Conservation (phyloP, 1,140 invertebrate genomes). For the Caenorhabditis brenneri region DNA sequence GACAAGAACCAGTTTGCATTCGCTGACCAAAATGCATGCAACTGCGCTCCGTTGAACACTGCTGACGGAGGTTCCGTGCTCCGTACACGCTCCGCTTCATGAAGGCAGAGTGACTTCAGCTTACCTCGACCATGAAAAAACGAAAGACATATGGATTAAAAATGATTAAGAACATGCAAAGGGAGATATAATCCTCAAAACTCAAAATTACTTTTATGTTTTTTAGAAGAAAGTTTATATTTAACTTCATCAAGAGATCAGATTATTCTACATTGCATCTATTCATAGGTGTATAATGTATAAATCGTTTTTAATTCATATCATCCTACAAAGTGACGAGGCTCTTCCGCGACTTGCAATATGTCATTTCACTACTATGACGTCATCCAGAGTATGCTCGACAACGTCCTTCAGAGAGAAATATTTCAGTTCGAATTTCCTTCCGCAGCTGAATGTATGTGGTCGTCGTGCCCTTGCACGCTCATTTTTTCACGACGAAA, state of each 20-base stretch:
- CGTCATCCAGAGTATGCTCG: not conserved
- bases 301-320: not conserved
- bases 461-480: not conserved
- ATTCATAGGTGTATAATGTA: not conserved
- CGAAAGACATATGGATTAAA: too few relatives aligned
- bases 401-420: not conserved
- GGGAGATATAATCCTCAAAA: too few relatives aligned
- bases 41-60: not conserved
- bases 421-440: slow-evolving; percentile 38
- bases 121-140: too few relatives aligned
- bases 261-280: too few relatives aligned
- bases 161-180: too few relatives aligned
- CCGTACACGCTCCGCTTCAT: too few relatives aligned
- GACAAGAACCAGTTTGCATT: slow-evolving; percentile 6
- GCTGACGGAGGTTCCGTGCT: too few relatives aligned
- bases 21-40: not conserved
- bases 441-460: not conserved
- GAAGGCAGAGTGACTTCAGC: too few relatives aligned
- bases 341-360: not conserved
- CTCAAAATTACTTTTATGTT: too few relatives aligned
- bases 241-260: too few relatives aligned
- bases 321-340: slow-evolving; percentile 1
- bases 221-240: too few relatives aligned
- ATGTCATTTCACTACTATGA: slow-evolving; percentile 26
- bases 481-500: not conserved